Conservation (phyloP, 2,113 vertebrate species). For the Rhea pennata region DNA sequence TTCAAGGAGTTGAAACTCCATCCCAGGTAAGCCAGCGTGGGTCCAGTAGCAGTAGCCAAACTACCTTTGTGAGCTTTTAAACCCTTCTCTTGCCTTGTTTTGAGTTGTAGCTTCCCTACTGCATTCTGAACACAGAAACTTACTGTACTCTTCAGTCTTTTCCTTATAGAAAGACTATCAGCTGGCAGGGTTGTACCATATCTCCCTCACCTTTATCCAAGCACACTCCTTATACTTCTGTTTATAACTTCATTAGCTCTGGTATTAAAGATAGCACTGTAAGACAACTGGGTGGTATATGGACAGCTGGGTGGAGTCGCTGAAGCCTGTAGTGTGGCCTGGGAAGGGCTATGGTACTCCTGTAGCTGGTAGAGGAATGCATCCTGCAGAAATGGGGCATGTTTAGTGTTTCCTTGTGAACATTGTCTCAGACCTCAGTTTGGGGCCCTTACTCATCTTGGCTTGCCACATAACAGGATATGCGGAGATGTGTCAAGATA, state of each 20-base stretch:
- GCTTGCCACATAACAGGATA: not conserved
- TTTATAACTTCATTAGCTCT: not conserved
- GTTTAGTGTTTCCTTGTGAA: too few species aligned
- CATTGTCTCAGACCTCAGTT: not conserved
- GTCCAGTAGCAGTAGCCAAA: not conserved
- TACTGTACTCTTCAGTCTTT: not conserved
- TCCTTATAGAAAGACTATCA: not conserved
- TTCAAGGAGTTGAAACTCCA: constrained; percentile 95
- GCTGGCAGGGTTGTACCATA: not conserved
- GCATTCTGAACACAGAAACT: not conserved
- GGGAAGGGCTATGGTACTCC: not conserved
- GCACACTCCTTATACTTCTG: not conserved
- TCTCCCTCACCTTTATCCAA: not conserved
- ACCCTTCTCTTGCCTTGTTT: not conserved
- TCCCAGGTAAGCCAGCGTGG: constrained; percentile 84
- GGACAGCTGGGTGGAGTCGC: not conserved
- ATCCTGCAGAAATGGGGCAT: not conserved
- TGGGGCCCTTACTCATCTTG: not conserved
- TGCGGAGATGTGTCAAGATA: not conserved
- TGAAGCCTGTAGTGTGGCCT: not conserved
- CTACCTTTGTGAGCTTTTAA: not conserved
- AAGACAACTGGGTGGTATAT: not conserved
- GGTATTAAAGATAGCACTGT: not conserved
- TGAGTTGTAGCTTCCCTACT: not conserved
- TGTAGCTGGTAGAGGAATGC: not conserved